phyloP scores from a whole-genome alignment of 2,113 vertebrate genomes.

The Corythaeola cristata region DNA sequence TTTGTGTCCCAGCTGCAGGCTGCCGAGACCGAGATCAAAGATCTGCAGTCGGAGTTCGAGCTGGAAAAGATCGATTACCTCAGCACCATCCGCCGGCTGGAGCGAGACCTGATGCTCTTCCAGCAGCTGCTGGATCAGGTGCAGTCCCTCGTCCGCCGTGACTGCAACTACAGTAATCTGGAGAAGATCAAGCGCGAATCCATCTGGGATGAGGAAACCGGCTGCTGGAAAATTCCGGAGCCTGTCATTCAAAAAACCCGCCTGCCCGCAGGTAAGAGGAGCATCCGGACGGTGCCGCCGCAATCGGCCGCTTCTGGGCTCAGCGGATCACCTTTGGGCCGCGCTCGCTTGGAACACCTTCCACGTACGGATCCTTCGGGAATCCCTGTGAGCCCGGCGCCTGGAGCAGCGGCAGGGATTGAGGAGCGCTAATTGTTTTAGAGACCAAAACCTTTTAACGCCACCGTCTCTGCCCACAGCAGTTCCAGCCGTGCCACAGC shows the following conservation, averaged over 20 bases:
- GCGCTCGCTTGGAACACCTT: rapidly evolving
- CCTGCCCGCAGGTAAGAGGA: slow-evolving; percentile 81
- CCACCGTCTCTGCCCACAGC: slow-evolving; percentile 36
- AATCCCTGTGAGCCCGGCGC: too few species aligned
- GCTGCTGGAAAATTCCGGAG: slow-evolving; percentile 86
- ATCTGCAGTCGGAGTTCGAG: slow-evolving; percentile 87
- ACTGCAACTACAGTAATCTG: slow-evolving; percentile 91
- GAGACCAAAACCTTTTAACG: rapidly evolving
- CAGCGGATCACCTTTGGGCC: rapidly evolving
- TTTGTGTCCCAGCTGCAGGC: slow-evolving; percentile 77
- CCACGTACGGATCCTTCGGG: rapidly evolving
- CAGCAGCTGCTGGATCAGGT: slow-evolving; percentile 84
- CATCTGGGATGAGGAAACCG: slow-evolving; percentile 84
- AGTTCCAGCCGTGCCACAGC: slow-evolving; percentile 68
- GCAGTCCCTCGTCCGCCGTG: slow-evolving; percentile 78
- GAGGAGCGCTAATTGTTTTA: background rate
- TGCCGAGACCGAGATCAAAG: slow-evolving; percentile 85
- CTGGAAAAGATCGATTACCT: slow-evolving; percentile 85
- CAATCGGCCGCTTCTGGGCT: background rate
- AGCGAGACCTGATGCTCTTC: slow-evolving; percentile 80
- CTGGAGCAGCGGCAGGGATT: background rate
- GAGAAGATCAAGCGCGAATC: slow-evolving; percentile 80
- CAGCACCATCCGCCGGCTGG: slow-evolving; percentile 81
- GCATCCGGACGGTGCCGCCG: rapidly evolving
- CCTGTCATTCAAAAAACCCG: slow-evolving; percentile 80